A percentile compares a stretch with the other conserved stretches of the same genome.
phyloP scores from a whole-genome alignment of 2,888 invertebrate species.

The Rotaria macrura region DNA sequence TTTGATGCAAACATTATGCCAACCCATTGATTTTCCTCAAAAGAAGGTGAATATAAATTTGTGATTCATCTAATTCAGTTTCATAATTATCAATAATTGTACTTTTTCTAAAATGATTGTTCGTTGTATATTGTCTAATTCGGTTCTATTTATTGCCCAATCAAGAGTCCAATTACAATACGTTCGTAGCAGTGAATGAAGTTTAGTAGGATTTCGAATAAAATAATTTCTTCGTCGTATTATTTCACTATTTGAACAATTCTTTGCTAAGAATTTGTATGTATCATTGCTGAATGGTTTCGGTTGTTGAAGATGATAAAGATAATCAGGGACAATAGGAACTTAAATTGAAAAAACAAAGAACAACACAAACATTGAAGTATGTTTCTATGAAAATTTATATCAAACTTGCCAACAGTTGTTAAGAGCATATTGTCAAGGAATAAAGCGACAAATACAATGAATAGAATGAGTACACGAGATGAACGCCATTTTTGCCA shows the following conservation, averaged over 20 bases:
- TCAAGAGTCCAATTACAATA: background rate
- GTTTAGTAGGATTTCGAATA: background rate
- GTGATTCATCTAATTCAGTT: too few species aligned
- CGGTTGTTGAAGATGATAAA: slow-evolving; percentile 57
- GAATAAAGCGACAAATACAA: slow-evolving; percentile 90
- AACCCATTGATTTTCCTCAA: slow-evolving; percentile 56
- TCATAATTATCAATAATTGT: background rate
- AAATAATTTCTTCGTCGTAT: background rate
- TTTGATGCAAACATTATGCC: slow-evolving; percentile 98
- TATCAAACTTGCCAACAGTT: slow-evolving; percentile 69
- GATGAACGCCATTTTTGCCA: slow-evolving; percentile 59
- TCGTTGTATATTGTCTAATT: background rate
- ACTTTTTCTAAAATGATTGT: background rate
- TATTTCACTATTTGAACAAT: background rate
- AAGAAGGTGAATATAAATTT: background rate
- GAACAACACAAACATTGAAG: background rate
- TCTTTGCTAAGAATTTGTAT: background rate
- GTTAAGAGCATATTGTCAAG: slow-evolving; percentile 98
- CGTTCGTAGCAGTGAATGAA: background rate
- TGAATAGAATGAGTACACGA: slow-evolving; percentile 77
- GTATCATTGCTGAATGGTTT: background rate
- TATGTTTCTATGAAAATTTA: too few species aligned
- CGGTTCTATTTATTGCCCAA: background rate
- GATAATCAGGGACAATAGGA: slow-evolving; percentile 95
- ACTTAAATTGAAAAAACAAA: slow-evolving; percentile 57